These are phyloP conservation scores for Nettapus auritus DNA, from an alignment of 2,113 vertebrate species.

Conservation along the genomic window DNA sequence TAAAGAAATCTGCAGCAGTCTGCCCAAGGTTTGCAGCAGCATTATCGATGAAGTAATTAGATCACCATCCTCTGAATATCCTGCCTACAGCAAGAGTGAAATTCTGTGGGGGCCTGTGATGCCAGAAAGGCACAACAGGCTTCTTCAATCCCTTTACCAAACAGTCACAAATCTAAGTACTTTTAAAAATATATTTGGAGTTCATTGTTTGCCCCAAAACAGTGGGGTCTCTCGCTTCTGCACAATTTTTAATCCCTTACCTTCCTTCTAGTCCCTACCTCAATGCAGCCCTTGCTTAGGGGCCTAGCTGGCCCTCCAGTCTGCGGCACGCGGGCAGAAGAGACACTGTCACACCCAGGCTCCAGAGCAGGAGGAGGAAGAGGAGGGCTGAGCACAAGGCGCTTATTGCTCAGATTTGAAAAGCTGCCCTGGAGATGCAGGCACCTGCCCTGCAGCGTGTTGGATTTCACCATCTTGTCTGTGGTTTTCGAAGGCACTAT, in stretches of 20 bases:
- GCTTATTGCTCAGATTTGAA: background rate
- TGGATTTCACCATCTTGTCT: background rate
- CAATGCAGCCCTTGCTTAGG: too few species aligned
- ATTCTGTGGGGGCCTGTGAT: background rate
- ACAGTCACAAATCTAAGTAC: background rate
- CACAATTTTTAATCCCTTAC: background rate
- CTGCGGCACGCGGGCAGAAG: background rate
- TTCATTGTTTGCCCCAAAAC: background rate
- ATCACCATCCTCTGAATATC: background rate
- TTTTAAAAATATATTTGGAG: background rate
- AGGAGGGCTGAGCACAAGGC: background rate
- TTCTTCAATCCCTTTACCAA: slow-evolving; percentile 21
- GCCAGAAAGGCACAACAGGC: background rate
- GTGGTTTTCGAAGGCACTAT: background rate
- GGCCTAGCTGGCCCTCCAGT: background rate
- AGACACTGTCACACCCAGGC: background rate
- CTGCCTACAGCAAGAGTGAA: background rate
- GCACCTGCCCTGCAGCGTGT: rapidly evolving
- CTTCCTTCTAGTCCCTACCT: background rate
- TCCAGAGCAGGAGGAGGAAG: background rate
- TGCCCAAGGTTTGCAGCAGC: background rate
- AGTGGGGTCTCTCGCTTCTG: background rate
- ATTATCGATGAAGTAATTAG: background rate
- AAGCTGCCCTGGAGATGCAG: background rate
- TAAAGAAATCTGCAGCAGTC: background rate